A percentile compares a stretch with the other conserved stretches of the same genome.
phyloP scores from a whole-genome alignment of 2,113 vertebrate species.

The Passer domesticus region DNA sequence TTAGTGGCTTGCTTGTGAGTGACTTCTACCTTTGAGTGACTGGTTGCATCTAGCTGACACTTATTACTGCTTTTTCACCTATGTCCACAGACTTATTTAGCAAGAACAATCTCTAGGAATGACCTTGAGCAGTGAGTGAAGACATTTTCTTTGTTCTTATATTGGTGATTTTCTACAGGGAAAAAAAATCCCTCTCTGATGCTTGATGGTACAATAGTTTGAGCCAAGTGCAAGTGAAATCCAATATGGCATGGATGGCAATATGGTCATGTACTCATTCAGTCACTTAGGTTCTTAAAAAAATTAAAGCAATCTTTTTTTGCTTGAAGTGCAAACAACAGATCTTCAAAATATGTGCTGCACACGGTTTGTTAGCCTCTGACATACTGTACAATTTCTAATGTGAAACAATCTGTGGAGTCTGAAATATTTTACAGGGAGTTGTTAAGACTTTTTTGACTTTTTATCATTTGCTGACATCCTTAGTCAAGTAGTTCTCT shows the following conservation, averaged over 20 bases:
- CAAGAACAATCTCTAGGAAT: background rate
- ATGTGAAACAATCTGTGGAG: background rate
- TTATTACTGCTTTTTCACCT: background rate
- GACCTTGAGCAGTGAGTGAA: background rate
- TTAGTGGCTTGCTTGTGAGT: background rate
- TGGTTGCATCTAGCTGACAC: background rate
- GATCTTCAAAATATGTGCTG: slow-evolving; percentile 1
- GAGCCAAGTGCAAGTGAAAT: background rate
- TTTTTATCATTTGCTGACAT: background rate
- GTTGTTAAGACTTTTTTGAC: background rate
- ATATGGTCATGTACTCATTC: background rate
- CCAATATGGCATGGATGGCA: background rate
- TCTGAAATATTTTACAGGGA: background rate
- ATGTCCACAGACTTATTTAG: background rate
- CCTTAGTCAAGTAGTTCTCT: background rate
- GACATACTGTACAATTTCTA: background rate
- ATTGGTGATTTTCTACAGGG: background rate
- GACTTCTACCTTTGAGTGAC: background rate
- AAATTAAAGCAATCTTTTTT: background rate
- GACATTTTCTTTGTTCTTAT: background rate
- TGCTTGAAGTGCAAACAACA: background rate
- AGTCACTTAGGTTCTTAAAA: background rate
- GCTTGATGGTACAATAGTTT: background rate
- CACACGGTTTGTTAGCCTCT: background rate
- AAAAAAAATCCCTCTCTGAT: background rate